These are phyloP conservation scores for Zaprionus lachaisei DNA, from an alignment of 1,140 invertebrate genomes.

Conservation along the genomic window DNA sequence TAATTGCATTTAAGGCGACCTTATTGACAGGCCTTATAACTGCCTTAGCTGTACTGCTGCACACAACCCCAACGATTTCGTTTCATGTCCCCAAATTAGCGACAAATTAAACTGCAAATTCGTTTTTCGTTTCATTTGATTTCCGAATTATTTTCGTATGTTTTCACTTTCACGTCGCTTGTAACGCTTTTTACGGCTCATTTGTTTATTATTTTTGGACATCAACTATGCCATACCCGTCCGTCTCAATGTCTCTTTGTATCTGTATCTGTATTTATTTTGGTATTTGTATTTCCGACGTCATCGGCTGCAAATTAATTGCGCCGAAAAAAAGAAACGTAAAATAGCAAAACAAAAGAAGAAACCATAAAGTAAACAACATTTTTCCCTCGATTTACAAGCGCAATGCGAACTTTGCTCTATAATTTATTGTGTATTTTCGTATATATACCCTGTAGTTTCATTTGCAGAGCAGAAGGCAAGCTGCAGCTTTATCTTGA, in stretches of 20 bases:
- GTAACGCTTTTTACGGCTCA: slow-evolving; percentile 27
- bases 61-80: neutral
- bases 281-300: slow-evolving; percentile 69
- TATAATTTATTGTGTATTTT: slow-evolving; percentile 49
- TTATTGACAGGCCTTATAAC: slow-evolving; percentile 4
- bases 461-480: neutral
- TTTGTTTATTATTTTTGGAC: slow-evolving; percentile 44
- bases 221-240: slow-evolving; percentile 20
- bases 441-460: slow-evolving; percentile 29
- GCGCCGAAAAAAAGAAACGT: slow-evolving; percentile 42
- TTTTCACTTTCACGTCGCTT: slow-evolving; percentile 47
- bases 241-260: slow-evolving; percentile 27
- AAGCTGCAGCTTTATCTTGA: neutral
- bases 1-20: slow-evolving; percentile 34
- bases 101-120: slow-evolving; percentile 26
- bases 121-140: slow-evolving; percentile 22
- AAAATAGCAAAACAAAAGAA: slow-evolving; percentile 38
- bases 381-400: slow-evolving; percentile 50
- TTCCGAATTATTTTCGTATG: slow-evolving; percentile 1
- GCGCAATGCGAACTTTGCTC: slow-evolving; percentile 42
- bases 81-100: slow-evolving; percentile 17
- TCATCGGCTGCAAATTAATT: slow-evolving; percentile 72
- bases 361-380: slow-evolving; percentile 48
- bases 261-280: slow-evolving; percentile 40
- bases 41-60: neutral